Evolutionary conservation across 2,888 invertebrate species (phyloP), one percentile per base, ranked within the genome.

Genomic region (Sminthurides aquaticus): DNA sequence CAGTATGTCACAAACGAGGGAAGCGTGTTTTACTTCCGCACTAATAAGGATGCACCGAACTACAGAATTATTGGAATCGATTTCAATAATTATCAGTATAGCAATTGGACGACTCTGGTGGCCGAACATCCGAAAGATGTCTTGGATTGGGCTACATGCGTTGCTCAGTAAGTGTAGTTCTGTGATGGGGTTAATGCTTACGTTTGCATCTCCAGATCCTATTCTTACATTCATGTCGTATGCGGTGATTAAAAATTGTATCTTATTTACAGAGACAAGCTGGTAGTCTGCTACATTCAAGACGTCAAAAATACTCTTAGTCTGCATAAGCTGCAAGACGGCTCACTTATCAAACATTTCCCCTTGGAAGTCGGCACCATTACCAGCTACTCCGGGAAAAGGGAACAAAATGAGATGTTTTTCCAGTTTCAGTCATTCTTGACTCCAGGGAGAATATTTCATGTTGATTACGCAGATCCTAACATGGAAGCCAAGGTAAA

Each of bases 381-480:
- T 34, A 85, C 85, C 22, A 88, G 88, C 1, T 88, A 90, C 79
- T 88, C 90, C 20, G 95, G 94, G 15, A 87, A 90, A 78, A 89
- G 88, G 77, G 84, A 88, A 75, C 87, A 91, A 76, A 84, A 85
- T 0, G 93, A 95, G 82, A 87, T 97, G 76, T 98, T 97, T 81
- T 96, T 90, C 80, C 87, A 89, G 76, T 96, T 97, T 80, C 88
- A 89, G 71, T 97, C 97, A 0, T 98, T 97, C 81, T 83, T 97
- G 59, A 88, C 90, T 60, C 97, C 98, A 26, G 87, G 87, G 71
- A 83, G 87, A 72, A 93, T 96, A 76, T 97, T 91, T 80, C 87
- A 85, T 71, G 89, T 90, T 69, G 91, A 96, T 79, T 86, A 97
- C 75, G 84, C 82, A 1, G 82, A 84, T 64, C 78, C 82, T 15